Evolutionary conservation across 2,113 vertebrate genomes (phyloP).

Genomic region (Heterotis niloticus): DNA sequence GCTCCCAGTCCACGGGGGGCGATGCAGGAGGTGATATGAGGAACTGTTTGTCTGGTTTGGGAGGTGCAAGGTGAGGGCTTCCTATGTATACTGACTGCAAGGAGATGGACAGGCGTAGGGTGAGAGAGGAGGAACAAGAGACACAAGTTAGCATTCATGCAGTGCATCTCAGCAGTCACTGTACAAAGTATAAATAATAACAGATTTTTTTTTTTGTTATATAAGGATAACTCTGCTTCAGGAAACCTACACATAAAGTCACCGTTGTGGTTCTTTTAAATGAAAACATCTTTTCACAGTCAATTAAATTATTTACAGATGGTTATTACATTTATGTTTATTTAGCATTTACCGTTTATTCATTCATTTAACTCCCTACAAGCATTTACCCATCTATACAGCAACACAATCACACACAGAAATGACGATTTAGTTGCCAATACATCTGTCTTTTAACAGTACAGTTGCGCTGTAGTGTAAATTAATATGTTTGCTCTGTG

Average conservation of each 20-base stretch:
- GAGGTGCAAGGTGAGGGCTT: conserved; percentile 67
- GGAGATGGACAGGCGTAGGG: conserved; percentile 1
- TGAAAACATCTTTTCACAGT: no score
- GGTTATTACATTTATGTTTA: no score
- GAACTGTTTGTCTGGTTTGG: conserved; percentile 74
- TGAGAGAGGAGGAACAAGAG: no score
- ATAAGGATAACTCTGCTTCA: no score
- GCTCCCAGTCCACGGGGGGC: conserved; percentile 70
- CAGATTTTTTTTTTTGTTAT: no score
- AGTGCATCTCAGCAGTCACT: no score
- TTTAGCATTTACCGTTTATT: no score
- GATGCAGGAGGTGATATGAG: conserved; percentile 74
- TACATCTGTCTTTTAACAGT: not conserved
- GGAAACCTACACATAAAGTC: no score
- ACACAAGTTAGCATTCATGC: not conserved
- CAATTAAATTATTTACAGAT: no score
- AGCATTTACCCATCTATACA: not conserved
- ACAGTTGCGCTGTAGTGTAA: not conserved
- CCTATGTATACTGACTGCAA: conserved; percentile 72
- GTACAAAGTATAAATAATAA: no score
- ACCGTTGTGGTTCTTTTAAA: no score
- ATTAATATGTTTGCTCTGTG: not conserved
- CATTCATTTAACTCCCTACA: no score
- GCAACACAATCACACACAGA: not conserved
- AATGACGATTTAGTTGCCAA: not conserved